Conservation (phyloP, 2,113 vertebrate genomes). For the Cettia cetti region DNA sequence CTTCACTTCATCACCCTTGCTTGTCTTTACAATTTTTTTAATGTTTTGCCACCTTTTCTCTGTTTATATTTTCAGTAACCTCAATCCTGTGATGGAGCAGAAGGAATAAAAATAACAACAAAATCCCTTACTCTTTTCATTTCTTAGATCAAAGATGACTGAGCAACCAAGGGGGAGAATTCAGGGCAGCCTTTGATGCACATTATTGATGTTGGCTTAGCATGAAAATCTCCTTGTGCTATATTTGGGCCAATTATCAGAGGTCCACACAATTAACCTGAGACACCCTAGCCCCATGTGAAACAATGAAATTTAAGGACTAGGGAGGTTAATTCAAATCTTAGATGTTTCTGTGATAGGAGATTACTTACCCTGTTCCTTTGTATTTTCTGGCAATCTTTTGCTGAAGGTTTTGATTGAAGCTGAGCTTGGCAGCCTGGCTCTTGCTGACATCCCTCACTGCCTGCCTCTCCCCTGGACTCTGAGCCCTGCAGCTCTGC, state of each 20-base stretch:
- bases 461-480: not conserved
- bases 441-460: not conserved
- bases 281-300: not conserved
- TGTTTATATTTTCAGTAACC: constrained; percentile 35
- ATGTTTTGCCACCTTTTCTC: not conserved
- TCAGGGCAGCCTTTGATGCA: constrained; percentile 60
- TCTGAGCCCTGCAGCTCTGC: not conserved
- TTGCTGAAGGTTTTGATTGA: not conserved
- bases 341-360: constrained; percentile 35
- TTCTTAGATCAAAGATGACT: constrained; percentile 63
- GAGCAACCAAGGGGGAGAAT: constrained; percentile 10
- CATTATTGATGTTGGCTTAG: constrained; percentile 59
- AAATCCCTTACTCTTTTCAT: constrained; percentile 48
- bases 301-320: constrained; percentile 10
- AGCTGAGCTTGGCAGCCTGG: not conserved
- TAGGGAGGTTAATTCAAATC: constrained; percentile 44
- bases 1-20: not conserved
- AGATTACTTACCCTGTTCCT: not conserved
- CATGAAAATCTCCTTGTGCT: constrained; percentile 52
- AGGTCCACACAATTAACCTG: constrained; percentile 52
- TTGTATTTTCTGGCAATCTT: not conserved
- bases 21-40: not conserved
- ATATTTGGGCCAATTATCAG: constrained; percentile 50
- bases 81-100: not conserved
- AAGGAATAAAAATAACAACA: constrained; percentile 54